These are phyloP conservation scores for Cyaniris semiargus DNA, from an alignment of 2,888 invertebrate species.

Conservation along the genomic window DNA sequence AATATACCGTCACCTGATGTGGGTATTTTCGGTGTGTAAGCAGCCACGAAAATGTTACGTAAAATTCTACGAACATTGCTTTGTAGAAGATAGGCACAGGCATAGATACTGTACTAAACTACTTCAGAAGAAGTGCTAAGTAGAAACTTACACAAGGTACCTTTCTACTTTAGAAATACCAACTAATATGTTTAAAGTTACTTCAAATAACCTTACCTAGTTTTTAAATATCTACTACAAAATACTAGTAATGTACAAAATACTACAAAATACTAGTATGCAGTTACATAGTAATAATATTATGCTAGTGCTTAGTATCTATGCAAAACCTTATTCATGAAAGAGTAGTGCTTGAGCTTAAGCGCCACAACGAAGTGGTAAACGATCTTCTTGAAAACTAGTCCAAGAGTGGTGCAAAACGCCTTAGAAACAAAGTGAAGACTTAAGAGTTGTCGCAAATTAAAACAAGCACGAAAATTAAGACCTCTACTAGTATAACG, in stretches of 20 bases:
- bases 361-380: not conserved
- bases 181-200: no score
- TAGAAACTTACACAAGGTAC: no score
- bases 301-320: not conserved
- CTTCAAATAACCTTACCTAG: no score
- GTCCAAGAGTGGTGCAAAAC: not conserved
- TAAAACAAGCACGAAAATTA: no score
- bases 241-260: no score
- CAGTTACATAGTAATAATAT: not conserved
- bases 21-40: slow-evolving; percentile 48
- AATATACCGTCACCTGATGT: slow-evolving; percentile 58
- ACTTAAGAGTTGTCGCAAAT: not conserved
- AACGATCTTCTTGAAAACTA: slow-evolving; percentile 7
- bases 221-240: no score
- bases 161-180: no score
- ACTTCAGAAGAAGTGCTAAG: no score
- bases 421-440: not conserved
- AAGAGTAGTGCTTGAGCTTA: not conserved
- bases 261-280: not conserved
- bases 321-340: not conserved
- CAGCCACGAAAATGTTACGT: slow-evolving; percentile 35
- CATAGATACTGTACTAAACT: no score
- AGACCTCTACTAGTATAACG: no score
- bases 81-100: not conserved
- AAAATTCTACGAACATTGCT: not conserved